A percentile compares a stretch with the other conserved stretches of the same genome.
Conservation (phyloP, 2,888 invertebrate genomes). For the Chesias legatella region DNA sequence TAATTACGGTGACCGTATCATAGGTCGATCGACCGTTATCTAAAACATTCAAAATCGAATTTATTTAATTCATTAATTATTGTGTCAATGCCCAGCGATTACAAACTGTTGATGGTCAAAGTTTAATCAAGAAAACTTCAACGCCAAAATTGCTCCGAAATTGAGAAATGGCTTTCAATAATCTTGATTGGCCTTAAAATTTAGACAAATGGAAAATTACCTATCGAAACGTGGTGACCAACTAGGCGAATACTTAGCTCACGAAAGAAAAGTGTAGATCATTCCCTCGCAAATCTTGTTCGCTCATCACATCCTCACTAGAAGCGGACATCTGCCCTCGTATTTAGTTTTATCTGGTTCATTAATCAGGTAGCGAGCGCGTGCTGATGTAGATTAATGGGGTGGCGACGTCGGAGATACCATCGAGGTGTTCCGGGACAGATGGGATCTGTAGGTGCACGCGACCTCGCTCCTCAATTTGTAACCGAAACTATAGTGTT, state of each 20-base stretch:
- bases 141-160: slow-evolving; percentile 9
- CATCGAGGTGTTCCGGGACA: slow-evolving; percentile 65
- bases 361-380: slow-evolving; percentile 73
- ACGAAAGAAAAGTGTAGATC: neutral
- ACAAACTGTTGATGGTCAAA: slow-evolving; percentile 13
- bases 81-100: slow-evolving; percentile 21
- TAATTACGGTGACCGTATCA: slow-evolving; percentile 60
- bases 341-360: slow-evolving; percentile 76
- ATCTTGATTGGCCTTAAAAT: no score
- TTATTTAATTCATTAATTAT: slow-evolving; percentile 71
- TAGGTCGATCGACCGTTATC: slow-evolving; percentile 54
- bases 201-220: no score
- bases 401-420: slow-evolving; percentile 68
- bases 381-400: slow-evolving; percentile 79
- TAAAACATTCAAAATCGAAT: slow-evolving; percentile 67
- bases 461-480: slow-evolving; percentile 15
- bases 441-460: slow-evolving; percentile 50
- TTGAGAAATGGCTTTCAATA: neutral
- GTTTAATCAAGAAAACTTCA: slow-evolving; percentile 20
- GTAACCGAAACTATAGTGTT: slow-evolving; percentile 4
- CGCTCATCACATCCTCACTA: slow-evolving; percentile 23
- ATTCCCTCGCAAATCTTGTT: slow-evolving; percentile 5
- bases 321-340: slow-evolving; percentile 67
- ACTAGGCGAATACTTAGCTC: no score
- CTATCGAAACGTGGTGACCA: no score